Evolutionary conservation across 2,888 invertebrate genomes (phyloP).

Genomic region (Diploptera punctata): DNA sequence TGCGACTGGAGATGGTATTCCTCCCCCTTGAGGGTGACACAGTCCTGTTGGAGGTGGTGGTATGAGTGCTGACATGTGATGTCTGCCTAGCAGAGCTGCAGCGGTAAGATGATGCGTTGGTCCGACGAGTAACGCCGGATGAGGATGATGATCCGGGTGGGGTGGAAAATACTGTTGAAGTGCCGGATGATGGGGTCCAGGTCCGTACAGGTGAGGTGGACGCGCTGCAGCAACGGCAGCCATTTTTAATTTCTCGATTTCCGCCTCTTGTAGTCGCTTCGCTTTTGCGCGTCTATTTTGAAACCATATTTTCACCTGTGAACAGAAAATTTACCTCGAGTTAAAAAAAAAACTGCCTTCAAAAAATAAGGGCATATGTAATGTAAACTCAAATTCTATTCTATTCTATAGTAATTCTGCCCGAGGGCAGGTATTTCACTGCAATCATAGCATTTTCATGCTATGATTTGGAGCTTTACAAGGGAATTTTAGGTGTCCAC

Average conservation of each 20-base stretch:
- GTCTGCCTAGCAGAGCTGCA: constrained; percentile 29
- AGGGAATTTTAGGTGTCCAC: too few species aligned
- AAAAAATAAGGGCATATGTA: too few species aligned
- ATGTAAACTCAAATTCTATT: too few species aligned
- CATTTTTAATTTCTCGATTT: constrained; percentile 88
- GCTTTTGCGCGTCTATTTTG: constrained; percentile 95
- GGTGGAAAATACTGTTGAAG: constrained; percentile 52
- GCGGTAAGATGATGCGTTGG: constrained; percentile 17
- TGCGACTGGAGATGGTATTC: background rate
- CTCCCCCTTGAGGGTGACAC: background rate
- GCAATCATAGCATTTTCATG: too few species aligned
- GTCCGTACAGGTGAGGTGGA: constrained; percentile 55
- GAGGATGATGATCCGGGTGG: constrained; percentile 45
- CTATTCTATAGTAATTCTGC: too few species aligned
- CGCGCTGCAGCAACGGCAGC: constrained; percentile 64
- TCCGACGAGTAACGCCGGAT: constrained; percentile 18
- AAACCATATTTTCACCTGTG: constrained; percentile 90
- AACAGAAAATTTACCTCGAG: too few species aligned
- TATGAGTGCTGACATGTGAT: constrained; percentile 10
- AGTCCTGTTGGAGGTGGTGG: constrained; percentile 8
- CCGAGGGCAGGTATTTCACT: too few species aligned
- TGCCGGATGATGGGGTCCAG: constrained; percentile 39
- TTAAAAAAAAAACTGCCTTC: too few species aligned
- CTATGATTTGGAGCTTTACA: too few species aligned
- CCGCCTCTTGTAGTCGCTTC: constrained; percentile 95